phyloP scores from a whole-genome alignment of 2,888 invertebrate genomes.

The Chrysomela aeneicollis region DNA sequence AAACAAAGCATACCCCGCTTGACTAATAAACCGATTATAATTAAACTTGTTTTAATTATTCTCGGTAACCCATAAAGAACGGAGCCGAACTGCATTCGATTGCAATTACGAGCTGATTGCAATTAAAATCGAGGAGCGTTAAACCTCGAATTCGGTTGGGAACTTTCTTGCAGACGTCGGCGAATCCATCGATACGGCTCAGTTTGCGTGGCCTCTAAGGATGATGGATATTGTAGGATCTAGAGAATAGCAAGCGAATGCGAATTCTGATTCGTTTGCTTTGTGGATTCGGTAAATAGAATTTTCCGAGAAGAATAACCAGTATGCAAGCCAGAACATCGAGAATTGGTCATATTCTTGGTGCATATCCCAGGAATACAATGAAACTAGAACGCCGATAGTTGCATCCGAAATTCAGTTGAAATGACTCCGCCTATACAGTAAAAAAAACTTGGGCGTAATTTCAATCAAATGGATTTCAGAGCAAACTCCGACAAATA shows the following conservation, averaged over 20 bases:
- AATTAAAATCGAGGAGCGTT: conserved; percentile 55
- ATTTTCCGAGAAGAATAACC: too few relatives aligned
- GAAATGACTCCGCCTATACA: too few relatives aligned
- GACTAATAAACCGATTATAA: conserved; percentile 49
- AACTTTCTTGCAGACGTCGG: conserved; percentile 49
- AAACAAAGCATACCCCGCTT: conserved; percentile 37
- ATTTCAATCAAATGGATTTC: too few relatives aligned
- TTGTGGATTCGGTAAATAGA: too few relatives aligned
- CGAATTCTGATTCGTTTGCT: not conserved
- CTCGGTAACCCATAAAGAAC: conserved; percentile 50
- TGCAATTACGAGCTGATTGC: conserved; percentile 58
- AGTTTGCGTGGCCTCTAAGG: not conserved
- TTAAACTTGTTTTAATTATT: conserved; percentile 54
- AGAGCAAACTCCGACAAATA: too few relatives aligned
- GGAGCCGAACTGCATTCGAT: conserved; percentile 52
- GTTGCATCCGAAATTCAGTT: too few relatives aligned
- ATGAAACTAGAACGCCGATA: too few relatives aligned
- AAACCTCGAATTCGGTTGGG: conserved; percentile 42
- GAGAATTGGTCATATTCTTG: too few relatives aligned
- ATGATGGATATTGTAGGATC: not conserved
- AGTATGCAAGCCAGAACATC: too few relatives aligned
- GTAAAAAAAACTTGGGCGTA: too few relatives aligned
- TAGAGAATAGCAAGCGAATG: not conserved
- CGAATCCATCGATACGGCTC: conserved; percentile 37
- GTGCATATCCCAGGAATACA: too few relatives aligned